Base-by-base conservation (phyloP, 2,797 vertebrate species). In the Phaenicophaeus curvirostris region DNA sequence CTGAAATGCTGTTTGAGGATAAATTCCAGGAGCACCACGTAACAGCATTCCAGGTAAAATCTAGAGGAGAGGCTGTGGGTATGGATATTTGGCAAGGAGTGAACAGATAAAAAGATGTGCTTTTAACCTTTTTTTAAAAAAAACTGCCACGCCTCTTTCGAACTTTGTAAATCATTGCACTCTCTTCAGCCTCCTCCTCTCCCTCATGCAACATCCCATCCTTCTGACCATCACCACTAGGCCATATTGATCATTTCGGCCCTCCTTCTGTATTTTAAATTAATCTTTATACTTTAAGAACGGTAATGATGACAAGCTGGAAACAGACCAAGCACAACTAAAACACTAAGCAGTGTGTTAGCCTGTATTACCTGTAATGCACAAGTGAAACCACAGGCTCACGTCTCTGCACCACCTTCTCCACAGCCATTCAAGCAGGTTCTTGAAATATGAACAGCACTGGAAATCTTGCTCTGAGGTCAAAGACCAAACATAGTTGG, bases 231-330 rank as follows among this genome's bases (percentile, higher is more conserved):
- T 12, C 35, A 18, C 16, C 68, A 37, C 16, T 35, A 61, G 28
- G 53, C 19, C 27, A 53, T 33, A 48, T 13, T 13, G 25, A 61
- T n/a, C 10, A 3, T 58, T 86, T 84, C 50, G 77, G 23, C 10
- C 44, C 68, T 28, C 3, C 7, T 68, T 62, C 55, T 24, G 9
- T 35, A 61, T 59, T 55, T 31, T 30, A 96, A 92, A 89, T 31
- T 67, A 85, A 33, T 63, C 15, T 42, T 93, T 87, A 3, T 17
- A 35, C 91, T 94, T 91, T 46, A 78, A 94, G 61, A 93, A 90
- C 6, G 68, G 54, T 74, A 94, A 77, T 76, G 53, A 65, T 33
- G 94, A 55, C 51, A 53, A 50, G 10, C 42, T 48, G 9, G 68
- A 58, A 90, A 94, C 93, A 91, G 65, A 59, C 86, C 68, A 79